Conservation (phyloP, 2,113 vertebrate species). For the Tachysurus fulvidraco region DNA sequence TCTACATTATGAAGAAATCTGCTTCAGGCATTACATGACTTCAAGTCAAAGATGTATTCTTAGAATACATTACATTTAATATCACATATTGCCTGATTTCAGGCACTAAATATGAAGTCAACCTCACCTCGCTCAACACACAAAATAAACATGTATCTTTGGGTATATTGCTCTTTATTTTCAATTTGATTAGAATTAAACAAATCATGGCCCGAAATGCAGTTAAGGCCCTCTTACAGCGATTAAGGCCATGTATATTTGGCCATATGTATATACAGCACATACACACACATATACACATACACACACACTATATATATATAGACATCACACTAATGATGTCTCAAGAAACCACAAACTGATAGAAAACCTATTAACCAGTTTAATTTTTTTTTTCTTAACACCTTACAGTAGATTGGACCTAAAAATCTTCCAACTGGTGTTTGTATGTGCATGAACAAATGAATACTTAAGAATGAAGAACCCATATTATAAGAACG, state of each 20-base stretch:
- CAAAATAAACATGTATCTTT: not conserved
- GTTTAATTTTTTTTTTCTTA: too few relatives aligned
- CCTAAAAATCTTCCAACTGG: not conserved
- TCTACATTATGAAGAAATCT: not conserved
- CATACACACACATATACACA: too few relatives aligned
- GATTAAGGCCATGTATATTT: not conserved
- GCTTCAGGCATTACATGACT: not conserved
- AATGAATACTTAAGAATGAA: not conserved
- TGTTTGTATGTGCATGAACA: not conserved
- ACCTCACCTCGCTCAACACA: not conserved
- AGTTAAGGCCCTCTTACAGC: not conserved
- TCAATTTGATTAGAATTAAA: not conserved
- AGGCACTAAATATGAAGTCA: not conserved
- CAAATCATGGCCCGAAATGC: not conserved
- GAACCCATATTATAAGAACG: not conserved
- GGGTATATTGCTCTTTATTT: not conserved
- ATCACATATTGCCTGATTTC: not conserved
- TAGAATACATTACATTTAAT: not conserved
- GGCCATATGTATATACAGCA: too few relatives aligned
- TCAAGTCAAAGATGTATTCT: not conserved
- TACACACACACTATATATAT: too few relatives aligned
- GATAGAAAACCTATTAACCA: too few relatives aligned
- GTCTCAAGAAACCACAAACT: too few relatives aligned
- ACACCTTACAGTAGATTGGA: not conserved
- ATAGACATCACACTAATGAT: too few relatives aligned